A percentile compares a stretch with the other conserved stretches of the same genome.
Conservation (phyloP, 2,113 vertebrate genomes). For the Neolamprologus kungweensis region DNA sequence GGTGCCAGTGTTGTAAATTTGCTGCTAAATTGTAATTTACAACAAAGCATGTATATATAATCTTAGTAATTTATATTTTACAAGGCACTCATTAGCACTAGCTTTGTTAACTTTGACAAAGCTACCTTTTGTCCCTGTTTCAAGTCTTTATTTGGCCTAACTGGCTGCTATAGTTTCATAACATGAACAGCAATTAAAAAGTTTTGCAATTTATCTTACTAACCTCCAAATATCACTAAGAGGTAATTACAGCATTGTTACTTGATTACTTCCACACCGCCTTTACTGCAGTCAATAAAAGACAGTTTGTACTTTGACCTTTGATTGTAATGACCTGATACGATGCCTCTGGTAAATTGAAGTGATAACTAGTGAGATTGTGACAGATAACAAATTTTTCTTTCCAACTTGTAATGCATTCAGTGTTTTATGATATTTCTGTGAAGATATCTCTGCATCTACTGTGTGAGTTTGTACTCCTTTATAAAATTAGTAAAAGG, state of each 20-base stretch:
- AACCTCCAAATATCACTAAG: neutral
- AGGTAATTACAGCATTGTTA: neutral
- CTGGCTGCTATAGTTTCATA: neutral
- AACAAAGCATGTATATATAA: neutral
- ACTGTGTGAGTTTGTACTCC: neutral
- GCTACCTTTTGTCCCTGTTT: neutral
- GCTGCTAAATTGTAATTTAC: neutral
- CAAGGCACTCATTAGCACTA: neutral
- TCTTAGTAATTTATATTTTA: neutral
- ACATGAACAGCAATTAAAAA: neutral
- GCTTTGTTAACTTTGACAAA: neutral
- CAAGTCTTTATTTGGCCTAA: neutral
- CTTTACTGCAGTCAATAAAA: slow-evolving; percentile 2
- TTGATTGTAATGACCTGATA: neutral
- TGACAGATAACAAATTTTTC: neutral
- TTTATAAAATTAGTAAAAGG: neutral
- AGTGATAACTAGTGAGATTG: neutral
- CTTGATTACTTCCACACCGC: neutral
- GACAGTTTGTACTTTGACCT: slow-evolving; percentile 23
- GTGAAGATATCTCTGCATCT: neutral
- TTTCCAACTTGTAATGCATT: neutral
- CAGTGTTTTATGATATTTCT: neutral
- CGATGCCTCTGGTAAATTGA: neutral
- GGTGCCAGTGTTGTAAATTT: neutral
- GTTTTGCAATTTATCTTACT: neutral